phyloP scores from a whole-genome alignment of 2,113 vertebrate genomes.

The Climacteris rufus region DNA sequence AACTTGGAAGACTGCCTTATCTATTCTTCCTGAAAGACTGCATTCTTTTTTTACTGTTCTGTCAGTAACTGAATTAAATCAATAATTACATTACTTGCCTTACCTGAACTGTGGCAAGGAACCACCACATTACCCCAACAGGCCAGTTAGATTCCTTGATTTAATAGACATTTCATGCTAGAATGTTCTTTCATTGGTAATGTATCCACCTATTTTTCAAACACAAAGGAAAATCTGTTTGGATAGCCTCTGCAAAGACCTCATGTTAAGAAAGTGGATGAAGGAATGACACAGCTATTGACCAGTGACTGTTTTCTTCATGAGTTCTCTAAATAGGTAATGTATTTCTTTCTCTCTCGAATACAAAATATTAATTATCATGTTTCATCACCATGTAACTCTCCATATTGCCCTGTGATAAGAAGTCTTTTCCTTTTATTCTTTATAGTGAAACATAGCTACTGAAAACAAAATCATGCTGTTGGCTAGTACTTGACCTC shows the following conservation, averaged over 20 bases:
- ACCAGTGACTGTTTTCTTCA: neutral
- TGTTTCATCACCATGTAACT: neutral
- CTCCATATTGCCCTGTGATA: neutral
- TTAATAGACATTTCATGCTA: neutral
- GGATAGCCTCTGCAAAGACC: neutral
- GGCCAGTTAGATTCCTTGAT: neutral
- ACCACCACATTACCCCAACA: neutral
- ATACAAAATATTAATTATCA: neutral
- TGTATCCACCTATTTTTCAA: neutral
- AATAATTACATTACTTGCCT: neutral
- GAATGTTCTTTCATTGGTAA: neutral
- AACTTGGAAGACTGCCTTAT: neutral
- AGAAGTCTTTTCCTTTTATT: neutral
- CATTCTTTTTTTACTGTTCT: neutral
- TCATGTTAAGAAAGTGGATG: neutral
- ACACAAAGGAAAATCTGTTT: neutral
- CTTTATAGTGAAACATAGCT: neutral
- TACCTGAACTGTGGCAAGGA: neutral
- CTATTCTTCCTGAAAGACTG: neutral
- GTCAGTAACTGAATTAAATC: neutral
- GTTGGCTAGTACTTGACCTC: neutral
- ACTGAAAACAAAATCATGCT: neutral
- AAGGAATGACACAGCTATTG: neutral
- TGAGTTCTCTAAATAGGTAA: neutral
- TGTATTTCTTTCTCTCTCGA: neutral